phyloP scores from a whole-genome alignment of 1,140 invertebrate genomes.

The Bombyx mandarina region DNA sequence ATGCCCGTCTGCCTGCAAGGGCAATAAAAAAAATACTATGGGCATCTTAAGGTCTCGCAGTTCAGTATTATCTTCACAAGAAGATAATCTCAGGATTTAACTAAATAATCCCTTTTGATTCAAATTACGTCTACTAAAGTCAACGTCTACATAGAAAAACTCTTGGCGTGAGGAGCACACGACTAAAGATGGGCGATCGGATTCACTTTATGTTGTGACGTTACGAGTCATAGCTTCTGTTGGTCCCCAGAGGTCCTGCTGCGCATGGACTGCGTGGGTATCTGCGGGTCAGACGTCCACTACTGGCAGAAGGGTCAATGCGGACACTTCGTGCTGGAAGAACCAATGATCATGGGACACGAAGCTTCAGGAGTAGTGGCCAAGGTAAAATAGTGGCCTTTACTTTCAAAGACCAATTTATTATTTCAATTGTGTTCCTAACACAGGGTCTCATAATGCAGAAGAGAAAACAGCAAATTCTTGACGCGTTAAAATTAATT shows the following conservation, averaged over 20 bases:
- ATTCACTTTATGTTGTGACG: no score
- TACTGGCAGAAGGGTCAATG: slow-evolving; percentile 89
- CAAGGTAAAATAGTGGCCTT: slow-evolving; percentile 36
- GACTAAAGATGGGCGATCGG: no score
- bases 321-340: slow-evolving; percentile 84
- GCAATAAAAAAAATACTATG: no score
- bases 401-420: neutral
- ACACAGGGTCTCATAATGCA: neutral
- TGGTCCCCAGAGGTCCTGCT: slow-evolving; percentile 84
- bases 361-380: slow-evolving; percentile 86
- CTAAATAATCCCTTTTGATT: no score
- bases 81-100: no score
- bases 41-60: no score
- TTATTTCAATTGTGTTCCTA: neutral
- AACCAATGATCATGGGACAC: slow-evolving; percentile 92
- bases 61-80: no score
- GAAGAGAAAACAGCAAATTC: neutral
- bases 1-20: no score
- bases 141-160: no score
- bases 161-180: no score
- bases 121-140: no score
- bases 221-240: neutral
- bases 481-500: no score
- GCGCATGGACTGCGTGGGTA: slow-evolving; percentile 91
- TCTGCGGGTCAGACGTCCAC: slow-evolving; percentile 97